Base-by-base conservation (phyloP, 1,140 invertebrate species). In the Coenobita brevimanus region DNA sequence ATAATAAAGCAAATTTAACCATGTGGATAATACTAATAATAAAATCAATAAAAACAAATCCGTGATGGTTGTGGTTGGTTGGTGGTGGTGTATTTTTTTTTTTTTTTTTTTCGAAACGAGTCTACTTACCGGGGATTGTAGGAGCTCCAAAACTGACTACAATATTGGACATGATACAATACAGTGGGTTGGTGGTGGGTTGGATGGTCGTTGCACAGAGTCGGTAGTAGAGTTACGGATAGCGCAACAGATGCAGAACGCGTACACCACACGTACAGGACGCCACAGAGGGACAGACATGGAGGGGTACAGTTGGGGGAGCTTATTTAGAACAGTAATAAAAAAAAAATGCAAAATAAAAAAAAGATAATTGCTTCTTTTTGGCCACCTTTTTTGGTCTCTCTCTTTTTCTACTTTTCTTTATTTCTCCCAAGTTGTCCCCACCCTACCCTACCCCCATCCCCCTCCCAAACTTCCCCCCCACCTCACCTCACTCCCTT, bases 101-200 rank as follows among this genome's bases (percentile, higher is more conserved):
- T 71, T 71, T 71, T 33, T 71, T 71, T 71, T 71, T 33, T 71
- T 71, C 10, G 0, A 33, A 33, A 27, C 27, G 17, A 71, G n/a
- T 71, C 95, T 95, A 97, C 97, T 97, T 97, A 97, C 97, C 97
- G 96, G 96, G 96, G 96, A 95, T 96, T 96, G 96, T 97, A 97
- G 95, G 96, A 97, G 96, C 96, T 97, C 97, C 97, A 97, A 96
- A 97, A 97, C 95, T 96, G 96, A 96, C 97, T 97, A 97, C 94
- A 94, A 94, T 94, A 84, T 89, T 50, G 17, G 71, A 73, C 88
- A 84, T 83, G 83, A 57, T 89, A 89, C 88, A 84, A 60, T n/a
- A 89, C 88, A 89, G 88, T 89, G 88, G 88, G 64, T 83, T 83
- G 60, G 86, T 88, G 83, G 83, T 75, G 36, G 76, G 84, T 87